A percentile compares a stretch with the other conserved stretches of the same genome.
Conservation (phyloP, 2,113 vertebrate species). For the Etheostoma spectabile region DNA sequence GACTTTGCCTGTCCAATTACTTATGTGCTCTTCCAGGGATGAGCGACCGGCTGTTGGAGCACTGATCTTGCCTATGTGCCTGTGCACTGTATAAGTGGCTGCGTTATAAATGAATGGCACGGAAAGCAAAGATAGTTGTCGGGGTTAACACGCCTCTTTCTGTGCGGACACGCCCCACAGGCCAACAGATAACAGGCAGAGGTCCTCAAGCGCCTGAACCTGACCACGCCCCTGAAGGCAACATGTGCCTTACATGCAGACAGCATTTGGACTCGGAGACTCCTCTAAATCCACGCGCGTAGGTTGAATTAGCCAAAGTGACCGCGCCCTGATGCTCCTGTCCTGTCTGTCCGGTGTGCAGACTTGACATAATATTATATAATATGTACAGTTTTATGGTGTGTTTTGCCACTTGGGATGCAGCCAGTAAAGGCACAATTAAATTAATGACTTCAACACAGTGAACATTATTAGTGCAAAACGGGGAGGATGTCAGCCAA, state of each 20-base stretch:
- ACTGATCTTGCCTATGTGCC: conserved; percentile 46
- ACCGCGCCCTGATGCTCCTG: conserved; percentile 18
- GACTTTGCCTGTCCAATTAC: conserved; percentile 23
- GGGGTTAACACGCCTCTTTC: conserved; percentile 67
- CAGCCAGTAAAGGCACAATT: not conserved
- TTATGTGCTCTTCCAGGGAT: conserved; percentile 23
- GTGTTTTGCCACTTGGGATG: not conserved
- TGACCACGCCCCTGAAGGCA: conserved; percentile 59
- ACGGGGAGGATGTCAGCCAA: conserved; percentile 40
- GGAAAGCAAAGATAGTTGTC: conserved; percentile 47
- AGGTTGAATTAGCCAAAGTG: conserved; percentile 28
- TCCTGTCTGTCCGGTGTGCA: not conserved
- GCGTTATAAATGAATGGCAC: conserved; percentile 70
- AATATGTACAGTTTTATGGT: not conserved
- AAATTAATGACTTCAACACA: not conserved
- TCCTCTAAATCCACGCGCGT: conserved; percentile 19
- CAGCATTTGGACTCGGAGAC: conserved; percentile 18
- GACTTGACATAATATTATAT: not conserved
- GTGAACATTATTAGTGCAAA: conserved; percentile 19
- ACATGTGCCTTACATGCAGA: conserved; percentile 38
- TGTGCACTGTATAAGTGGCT: conserved; percentile 43
- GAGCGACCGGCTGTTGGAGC: conserved; percentile 31
- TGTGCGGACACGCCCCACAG: conserved; percentile 61
- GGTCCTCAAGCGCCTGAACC: not conserved
- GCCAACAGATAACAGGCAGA: conserved; percentile 27